phyloP scores from a whole-genome alignment of 2,888 invertebrate species.

The Synergus gifuensis region DNA sequence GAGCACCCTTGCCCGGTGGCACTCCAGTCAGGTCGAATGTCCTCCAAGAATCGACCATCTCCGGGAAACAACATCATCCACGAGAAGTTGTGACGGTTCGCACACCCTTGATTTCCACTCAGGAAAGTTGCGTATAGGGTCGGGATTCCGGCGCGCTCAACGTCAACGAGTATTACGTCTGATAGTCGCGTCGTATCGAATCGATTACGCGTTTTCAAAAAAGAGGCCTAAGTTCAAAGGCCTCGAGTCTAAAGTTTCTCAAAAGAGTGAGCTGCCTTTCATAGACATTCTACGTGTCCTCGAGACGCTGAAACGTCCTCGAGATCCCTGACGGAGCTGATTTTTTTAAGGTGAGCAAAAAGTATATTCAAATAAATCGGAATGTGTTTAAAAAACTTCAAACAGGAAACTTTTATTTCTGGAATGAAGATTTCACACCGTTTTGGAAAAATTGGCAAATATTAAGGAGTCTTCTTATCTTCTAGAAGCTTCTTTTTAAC shows the following conservation, averaged over 20 bases:
- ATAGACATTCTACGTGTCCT: conserved; percentile 1
- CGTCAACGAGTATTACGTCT: conserved; percentile 77
- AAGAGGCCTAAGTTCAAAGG: conserved; percentile 15
- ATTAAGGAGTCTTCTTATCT: no score
- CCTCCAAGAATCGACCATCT: conserved; percentile 55
- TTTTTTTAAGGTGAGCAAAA: not conserved
- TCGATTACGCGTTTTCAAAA: conserved; percentile 37
- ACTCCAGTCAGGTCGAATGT: conserved; percentile 57
- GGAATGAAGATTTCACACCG: not conserved
- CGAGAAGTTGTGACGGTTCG: conserved; percentile 76
- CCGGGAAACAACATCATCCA: conserved; percentile 69
- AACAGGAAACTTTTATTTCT: not conserved
- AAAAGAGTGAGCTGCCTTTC: not conserved
- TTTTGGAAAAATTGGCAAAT: not conserved
- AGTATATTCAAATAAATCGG: no score
- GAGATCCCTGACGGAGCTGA: not conserved
- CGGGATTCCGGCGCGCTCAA: conserved; percentile 75
- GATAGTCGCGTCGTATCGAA: conserved; percentile 69
- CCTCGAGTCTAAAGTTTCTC: not conserved
- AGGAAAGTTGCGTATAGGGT: conserved; percentile 77
- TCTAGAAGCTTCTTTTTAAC: no score
- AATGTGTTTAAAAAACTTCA: not conserved
- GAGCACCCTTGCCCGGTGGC: conserved; percentile 53
- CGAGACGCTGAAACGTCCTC: conserved; percentile 26
- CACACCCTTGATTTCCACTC: conserved; percentile 75